A percentile compares a stretch with the other conserved stretches of the same genome.
These are phyloP conservation scores for Clupea harengus DNA, from an alignment of 2,113 vertebrate species.

Conservation along the genomic window DNA sequence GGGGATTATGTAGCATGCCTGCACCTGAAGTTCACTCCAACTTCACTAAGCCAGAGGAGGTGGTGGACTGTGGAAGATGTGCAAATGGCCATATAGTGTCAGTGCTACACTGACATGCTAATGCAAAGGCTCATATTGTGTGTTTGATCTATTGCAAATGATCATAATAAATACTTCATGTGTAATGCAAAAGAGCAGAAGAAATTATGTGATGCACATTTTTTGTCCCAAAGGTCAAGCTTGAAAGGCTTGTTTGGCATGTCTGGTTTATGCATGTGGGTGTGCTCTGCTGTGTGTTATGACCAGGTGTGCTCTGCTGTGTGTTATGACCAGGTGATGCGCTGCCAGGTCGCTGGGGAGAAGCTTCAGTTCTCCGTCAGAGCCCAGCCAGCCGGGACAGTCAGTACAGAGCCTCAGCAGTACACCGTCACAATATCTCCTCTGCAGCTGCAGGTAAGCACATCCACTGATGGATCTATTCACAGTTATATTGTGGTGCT, in stretches of 20 bases:
- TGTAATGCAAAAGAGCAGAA: background rate
- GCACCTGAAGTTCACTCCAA: background rate
- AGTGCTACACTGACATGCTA: background rate
- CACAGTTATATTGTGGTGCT: background rate
- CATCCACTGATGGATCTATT: background rate
- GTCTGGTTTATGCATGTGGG: background rate
- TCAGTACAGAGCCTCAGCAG: slow-evolving; percentile 47
- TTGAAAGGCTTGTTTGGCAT: background rate
- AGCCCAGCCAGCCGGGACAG: slow-evolving; percentile 27
- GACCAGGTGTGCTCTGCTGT: slow-evolving; percentile 66
- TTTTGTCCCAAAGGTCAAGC: background rate
- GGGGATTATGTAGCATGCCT: background rate
- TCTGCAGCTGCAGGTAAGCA: slow-evolving; percentile 83
- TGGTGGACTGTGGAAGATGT: slow-evolving; percentile 5
- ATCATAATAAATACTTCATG: background rate
- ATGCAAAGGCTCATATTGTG: background rate
- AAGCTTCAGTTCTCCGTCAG: slow-evolving; percentile 75
- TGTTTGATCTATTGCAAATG: no score
- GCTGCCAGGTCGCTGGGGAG: slow-evolving; percentile 79
- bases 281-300: slow-evolving; percentile 38
- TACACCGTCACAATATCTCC: slow-evolving; percentile 78
- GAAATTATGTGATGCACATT: background rate
- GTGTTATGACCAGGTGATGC: slow-evolving; percentile 72
- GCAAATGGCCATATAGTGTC: background rate
- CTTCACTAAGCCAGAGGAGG: background rate